Conservation (phyloP, 2,888 invertebrate genomes). For the Agrypnus murinus region DNA sequence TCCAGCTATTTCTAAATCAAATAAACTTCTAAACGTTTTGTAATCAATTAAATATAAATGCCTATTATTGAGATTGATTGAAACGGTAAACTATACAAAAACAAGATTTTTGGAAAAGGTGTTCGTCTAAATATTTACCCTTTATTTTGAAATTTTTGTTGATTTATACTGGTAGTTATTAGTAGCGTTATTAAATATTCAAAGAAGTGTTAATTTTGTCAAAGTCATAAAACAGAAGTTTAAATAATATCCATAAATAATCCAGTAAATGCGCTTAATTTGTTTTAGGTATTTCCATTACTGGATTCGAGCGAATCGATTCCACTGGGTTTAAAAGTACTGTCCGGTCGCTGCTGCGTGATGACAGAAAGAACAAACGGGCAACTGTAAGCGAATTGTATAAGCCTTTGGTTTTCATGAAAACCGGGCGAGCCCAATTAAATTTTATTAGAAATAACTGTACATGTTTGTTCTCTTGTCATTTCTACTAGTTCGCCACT, state of each 20-base stretch:
- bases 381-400: conserved; percentile 35
- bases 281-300: conserved; percentile 38
- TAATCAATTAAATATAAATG: too few species aligned
- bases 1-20: too few species aligned
- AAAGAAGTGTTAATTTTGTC: too few species aligned
- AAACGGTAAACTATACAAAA: too few species aligned
- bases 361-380: conserved; percentile 36
- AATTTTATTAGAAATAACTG: conserved; percentile 48
- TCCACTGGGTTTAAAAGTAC: conserved; percentile 30
- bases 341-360: conserved; percentile 35
- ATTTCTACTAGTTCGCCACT: conserved; percentile 23
- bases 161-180: too few species aligned
- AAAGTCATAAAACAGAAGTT: background rate
- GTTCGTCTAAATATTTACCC: too few species aligned
- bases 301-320: conserved; percentile 33
- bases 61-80: too few species aligned
- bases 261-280: conserved; percentile 30
- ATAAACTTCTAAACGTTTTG: too few species aligned
- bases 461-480: conserved; percentile 43
- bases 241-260: background rate
- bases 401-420: conserved; percentile 43
- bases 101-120: too few species aligned
- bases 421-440: conserved; percentile 45
- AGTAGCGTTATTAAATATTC: too few species aligned
- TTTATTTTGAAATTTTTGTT: too few species aligned